Base-by-base conservation (phyloP, 1,140 invertebrate genomes). In the Trigoniulus corallinus region DNA sequence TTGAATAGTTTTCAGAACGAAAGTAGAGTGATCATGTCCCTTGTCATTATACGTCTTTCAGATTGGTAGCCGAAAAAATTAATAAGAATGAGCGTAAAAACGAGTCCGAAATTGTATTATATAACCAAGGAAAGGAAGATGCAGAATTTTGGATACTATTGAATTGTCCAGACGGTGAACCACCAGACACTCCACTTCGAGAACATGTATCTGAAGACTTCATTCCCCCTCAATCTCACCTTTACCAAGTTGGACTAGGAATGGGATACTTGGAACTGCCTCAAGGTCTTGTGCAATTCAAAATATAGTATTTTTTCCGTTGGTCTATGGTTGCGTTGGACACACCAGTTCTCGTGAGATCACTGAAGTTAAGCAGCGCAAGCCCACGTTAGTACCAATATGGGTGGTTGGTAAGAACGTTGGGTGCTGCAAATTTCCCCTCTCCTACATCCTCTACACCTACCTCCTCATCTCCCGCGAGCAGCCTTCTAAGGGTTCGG, bases 231-330 rank as follows among this genome's bases (percentile, higher is more conserved):
- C 62, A 76, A 45, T 85, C 93, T 4, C 75, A 84, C 29, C 69
- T 99, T 29, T 99, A 98, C 69, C 82, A 92, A 72, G 91, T 99
- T 41, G 73, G 80, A 47, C 74, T 99, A 4, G 95, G 95, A 43
- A 98, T 96, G 88, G 95, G 96, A 1, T 98, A 97, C 66, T 69
- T 99, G 56, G 95, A 99, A 69, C 70, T 99, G 53, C 95, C 95
- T 10, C 96, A 99, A 75, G 86, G 72, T 40, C 20, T 4, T 2
- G 20, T 7, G n/a, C n/a, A n/a, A n/a, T n/a, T n/a, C n/a, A n/a
- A n/a, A n/a, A n/a, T n/a, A n/a, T n/a, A n/a, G n/a, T 46, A 18
- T 21, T 45, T 45, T 3, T 23, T 48, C 37, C 18, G 43, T 10
- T 44, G 12, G 37, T 12, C 12, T 39, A n/a, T n/a, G n/a, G n/a